Conservation (phyloP, 2,888 invertebrate genomes). For the Globia sparganii region DNA sequence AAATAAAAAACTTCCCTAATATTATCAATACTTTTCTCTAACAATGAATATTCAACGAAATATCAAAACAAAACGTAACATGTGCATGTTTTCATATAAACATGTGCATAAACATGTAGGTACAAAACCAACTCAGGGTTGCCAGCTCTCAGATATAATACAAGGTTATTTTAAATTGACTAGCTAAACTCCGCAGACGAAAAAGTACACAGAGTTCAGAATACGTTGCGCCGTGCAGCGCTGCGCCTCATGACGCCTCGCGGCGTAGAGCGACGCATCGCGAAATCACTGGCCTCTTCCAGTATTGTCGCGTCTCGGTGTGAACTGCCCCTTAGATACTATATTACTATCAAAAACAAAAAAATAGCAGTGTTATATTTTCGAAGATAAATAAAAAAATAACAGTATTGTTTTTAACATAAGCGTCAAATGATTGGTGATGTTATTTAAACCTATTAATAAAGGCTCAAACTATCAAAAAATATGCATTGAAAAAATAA, state of each 20-base stretch:
- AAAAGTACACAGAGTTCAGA: too few species aligned
- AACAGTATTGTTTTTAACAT: too few species aligned
- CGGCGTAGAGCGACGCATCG: too few species aligned
- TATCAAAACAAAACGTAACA: constrained; percentile 35
- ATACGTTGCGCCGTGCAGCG: too few species aligned
- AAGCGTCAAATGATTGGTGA: not conserved
- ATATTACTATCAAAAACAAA: too few species aligned
- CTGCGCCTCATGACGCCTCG: too few species aligned
- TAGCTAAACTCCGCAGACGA: too few species aligned
- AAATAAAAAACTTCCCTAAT: constrained; percentile 18
- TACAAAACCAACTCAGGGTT: not conserved
- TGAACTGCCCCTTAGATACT: too few species aligned
- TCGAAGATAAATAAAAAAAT: not conserved
- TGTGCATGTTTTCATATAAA: constrained; percentile 33
- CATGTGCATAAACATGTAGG: not conserved
- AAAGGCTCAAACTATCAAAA: not conserved
- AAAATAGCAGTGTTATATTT: too few species aligned
- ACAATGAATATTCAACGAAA: constrained; percentile 35
- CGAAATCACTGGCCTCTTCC: too few species aligned
- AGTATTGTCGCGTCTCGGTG: too few species aligned
- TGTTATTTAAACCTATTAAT: not conserved
- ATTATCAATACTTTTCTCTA: not conserved
- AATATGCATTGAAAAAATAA: not conserved
- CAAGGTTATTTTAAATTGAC: not conserved
- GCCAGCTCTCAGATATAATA: not conserved